These are phyloP conservation scores for Cephus sareptanus DNA, from an alignment of 2,888 invertebrate genomes.

Conservation along the genomic window DNA sequence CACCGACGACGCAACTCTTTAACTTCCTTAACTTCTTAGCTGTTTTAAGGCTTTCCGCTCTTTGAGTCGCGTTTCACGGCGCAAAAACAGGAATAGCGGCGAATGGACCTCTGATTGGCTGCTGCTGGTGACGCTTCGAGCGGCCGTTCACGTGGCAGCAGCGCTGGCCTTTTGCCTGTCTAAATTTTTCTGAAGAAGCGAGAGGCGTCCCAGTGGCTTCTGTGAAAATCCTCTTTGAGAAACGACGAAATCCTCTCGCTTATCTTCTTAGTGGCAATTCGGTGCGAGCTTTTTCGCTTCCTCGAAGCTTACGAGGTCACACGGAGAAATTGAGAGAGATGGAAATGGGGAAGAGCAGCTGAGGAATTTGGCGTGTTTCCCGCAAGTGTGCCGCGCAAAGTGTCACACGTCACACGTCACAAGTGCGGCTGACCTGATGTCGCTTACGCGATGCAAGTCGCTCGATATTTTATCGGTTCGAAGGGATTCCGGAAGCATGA, in stretches of 20 bases:
- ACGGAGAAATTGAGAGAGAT: no score
- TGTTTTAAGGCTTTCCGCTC: background rate
- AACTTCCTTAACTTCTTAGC: constrained; percentile 4
- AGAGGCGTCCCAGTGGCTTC: no score
- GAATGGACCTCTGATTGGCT: no score
- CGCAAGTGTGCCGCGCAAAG: background rate
- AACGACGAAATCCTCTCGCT: constrained; percentile 39
- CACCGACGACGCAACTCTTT: constrained; percentile 1
- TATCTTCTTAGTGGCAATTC: constrained; percentile 44
- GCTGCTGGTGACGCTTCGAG: no score
- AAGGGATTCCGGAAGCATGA: constrained; percentile 58
- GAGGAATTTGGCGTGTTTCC: no score
- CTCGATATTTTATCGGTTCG: constrained; percentile 58
- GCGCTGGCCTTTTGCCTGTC: no score
- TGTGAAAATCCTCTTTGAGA: constrained; percentile 32
- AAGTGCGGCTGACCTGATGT: constrained; percentile 21
- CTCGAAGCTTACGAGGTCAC: no score
- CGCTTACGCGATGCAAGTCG: constrained; percentile 49
- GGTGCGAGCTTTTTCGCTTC: background rate
- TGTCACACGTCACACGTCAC: no score
- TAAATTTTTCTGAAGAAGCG: no score
- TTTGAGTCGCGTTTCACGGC: background rate
- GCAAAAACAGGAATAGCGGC: background rate
- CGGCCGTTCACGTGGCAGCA: no score
- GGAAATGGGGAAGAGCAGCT: no score